Conservation (phyloP, 2,888 invertebrate genomes). For the Octodonta nipae region DNA sequence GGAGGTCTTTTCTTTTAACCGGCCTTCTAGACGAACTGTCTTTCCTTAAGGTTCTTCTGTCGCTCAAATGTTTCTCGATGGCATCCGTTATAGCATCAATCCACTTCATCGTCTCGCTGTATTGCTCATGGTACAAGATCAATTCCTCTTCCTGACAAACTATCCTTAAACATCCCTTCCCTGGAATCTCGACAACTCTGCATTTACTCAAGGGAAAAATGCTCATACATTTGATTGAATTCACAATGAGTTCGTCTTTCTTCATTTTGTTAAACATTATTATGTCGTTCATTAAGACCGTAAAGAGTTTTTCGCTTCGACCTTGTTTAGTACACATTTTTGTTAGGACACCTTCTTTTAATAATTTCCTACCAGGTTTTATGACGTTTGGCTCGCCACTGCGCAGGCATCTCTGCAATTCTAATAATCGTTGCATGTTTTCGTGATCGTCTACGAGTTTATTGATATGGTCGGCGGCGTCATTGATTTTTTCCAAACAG, state of each 20-base stretch:
- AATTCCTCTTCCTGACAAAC: slow-evolving; percentile 45
- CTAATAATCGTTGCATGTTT: slow-evolving; percentile 52
- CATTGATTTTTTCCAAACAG: slow-evolving; percentile 52
- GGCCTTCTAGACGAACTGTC: slow-evolving; percentile 50
- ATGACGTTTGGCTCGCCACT: slow-evolving; percentile 51
- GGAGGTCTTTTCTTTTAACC: slow-evolving; percentile 42
- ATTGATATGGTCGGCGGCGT: slow-evolving; percentile 58
- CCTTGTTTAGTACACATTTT: slow-evolving; percentile 24
- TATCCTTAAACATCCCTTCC: slow-evolving; percentile 47
- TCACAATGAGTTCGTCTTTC: slow-evolving; percentile 42
- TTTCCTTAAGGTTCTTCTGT: slow-evolving; percentile 47
- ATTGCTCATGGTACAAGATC: slow-evolving; percentile 42
- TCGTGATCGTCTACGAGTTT: slow-evolving; percentile 61
- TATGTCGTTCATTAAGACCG: slow-evolving; percentile 59
- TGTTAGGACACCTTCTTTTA: slow-evolving; percentile 51
- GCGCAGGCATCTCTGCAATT: slow-evolving; percentile 50
- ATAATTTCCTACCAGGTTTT: slow-evolving; percentile 52
- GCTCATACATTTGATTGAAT: slow-evolving; percentile 50
- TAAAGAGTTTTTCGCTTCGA: slow-evolving; percentile 43
- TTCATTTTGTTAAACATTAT: slow-evolving; percentile 58
- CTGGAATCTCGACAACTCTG: slow-evolving; percentile 44
- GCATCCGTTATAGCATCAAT: slow-evolving; percentile 41
- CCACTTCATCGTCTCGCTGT: slow-evolving; percentile 44
- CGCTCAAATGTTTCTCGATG: slow-evolving; percentile 43
- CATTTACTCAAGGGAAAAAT: slow-evolving; percentile 60